phyloP scores from a whole-genome alignment of 2,888 invertebrate species.

The Gari tellinella region DNA sequence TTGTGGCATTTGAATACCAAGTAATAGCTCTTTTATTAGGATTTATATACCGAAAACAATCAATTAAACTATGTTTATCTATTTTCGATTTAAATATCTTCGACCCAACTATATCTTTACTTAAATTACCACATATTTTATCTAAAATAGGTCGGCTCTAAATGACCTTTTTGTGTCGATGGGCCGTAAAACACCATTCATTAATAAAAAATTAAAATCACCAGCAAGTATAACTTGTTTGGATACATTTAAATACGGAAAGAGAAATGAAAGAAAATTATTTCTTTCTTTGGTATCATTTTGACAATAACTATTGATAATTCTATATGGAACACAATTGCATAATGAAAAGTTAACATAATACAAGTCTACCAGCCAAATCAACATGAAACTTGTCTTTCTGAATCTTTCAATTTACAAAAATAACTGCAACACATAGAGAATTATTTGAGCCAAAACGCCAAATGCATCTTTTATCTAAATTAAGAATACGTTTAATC shows the following conservation, averaged over 20 bases:
- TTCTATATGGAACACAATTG: no score
- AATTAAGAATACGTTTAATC: slow-evolving; percentile 8
- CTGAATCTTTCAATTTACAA: slow-evolving; percentile 4
- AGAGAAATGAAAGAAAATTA: background rate
- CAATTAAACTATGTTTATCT: slow-evolving; percentile 28
- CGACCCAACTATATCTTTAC: slow-evolving; percentile 18
- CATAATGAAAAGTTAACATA: no score
- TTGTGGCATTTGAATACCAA: slow-evolving; percentile 11
- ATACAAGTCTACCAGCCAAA: no score
- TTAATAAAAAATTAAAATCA: slow-evolving; percentile 43
- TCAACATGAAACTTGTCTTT: slow-evolving; percentile 14
- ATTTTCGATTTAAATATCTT: slow-evolving; percentile 18
- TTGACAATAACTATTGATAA: no score
- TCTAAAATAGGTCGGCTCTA: slow-evolving; percentile 16
- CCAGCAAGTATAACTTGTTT: slow-evolving; percentile 26
- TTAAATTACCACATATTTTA: slow-evolving; percentile 34
- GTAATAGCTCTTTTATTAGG: slow-evolving; percentile 15
- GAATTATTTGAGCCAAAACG: slow-evolving; percentile 7
- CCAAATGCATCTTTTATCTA: slow-evolving; percentile 25
- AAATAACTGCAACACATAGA: slow-evolving; percentile 11
- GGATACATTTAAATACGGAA: slow-evolving; percentile 17
- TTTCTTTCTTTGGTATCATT: no score
- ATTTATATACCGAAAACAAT: slow-evolving; percentile 22
- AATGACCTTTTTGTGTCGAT: no score
- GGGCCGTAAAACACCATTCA: no score